phyloP scores from a whole-genome alignment of 1,140 invertebrate genomes.

The Heliconius melpomene region DNA sequence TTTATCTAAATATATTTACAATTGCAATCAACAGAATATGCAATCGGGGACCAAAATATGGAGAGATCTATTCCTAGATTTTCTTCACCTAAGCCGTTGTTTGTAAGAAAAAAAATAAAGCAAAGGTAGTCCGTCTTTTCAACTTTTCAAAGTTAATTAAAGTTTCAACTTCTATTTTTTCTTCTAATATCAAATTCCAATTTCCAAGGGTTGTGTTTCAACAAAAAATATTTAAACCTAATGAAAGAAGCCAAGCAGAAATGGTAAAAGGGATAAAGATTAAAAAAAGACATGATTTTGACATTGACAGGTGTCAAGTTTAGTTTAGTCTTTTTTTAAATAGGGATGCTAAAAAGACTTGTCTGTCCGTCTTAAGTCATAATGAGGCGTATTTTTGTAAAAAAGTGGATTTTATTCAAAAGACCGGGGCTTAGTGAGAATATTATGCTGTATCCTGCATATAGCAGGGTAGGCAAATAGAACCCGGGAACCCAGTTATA shows the following conservation, averaged over 20 bases:
- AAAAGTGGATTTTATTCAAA: background rate
- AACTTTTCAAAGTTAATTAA: constrained; percentile 7
- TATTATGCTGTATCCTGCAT: no score
- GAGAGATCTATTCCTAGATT: no score
- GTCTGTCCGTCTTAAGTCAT: background rate
- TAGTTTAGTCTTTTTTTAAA: background rate
- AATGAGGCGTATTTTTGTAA: background rate
- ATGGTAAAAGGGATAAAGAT: constrained; percentile 14
- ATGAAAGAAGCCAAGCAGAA: constrained; percentile 15
- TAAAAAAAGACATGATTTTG: background rate
- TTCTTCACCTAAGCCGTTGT: no score
- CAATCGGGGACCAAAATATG: no score
- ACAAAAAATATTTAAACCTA: constrained; percentile 14
- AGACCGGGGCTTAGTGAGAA: no score
- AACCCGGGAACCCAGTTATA: no score
- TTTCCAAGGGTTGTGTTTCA: constrained; percentile 14
- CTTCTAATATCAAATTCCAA: constrained; percentile 10
- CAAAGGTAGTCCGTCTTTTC: background rate
- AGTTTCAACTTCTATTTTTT: background rate
- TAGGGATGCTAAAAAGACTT: background rate
- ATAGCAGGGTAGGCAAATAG: no score
- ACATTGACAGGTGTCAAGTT: constrained; percentile 14
- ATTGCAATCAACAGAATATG: no score
- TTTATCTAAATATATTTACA: no score
- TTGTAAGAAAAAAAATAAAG: background rate